Evolutionary conservation across 1,140 invertebrate species (phyloP).

Genomic region (Caerostris extrusa): DNA sequence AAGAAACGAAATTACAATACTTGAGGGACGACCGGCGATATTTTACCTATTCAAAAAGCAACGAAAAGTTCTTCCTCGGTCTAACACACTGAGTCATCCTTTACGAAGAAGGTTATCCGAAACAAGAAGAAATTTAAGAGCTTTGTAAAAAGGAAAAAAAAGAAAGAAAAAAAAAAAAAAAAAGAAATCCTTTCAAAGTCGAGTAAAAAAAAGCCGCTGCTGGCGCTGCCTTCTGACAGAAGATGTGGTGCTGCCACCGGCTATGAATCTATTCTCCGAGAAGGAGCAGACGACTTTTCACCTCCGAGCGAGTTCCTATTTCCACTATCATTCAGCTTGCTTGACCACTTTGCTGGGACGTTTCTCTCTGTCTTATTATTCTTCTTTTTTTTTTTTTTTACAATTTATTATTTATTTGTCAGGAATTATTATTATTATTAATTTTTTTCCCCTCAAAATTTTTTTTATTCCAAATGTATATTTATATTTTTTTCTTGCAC

Average conservation of each 20-base stretch:
- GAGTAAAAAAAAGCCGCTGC: slow-evolving; percentile 68
- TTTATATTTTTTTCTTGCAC: background rate
- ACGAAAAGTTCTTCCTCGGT: background rate
- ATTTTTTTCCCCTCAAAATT: background rate
- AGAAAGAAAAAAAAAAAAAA: slow-evolving; percentile 25
- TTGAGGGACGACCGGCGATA: background rate
- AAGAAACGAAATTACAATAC: background rate
- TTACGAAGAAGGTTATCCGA: background rate
- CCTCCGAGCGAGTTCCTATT: slow-evolving; percentile 47
- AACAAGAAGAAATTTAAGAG: slow-evolving; percentile 43
- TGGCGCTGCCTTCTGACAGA: slow-evolving; percentile 65
- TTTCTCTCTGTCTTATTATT: background rate
- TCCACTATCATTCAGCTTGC: slow-evolving; percentile 32
- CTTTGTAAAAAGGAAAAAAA: slow-evolving; percentile 47
- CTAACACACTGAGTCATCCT: background rate
- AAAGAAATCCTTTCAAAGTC: slow-evolving; percentile 45
- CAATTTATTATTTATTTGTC: slow-evolving; percentile 52
- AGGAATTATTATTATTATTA: background rate
- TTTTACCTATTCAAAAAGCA: background rate
- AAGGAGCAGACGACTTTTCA: slow-evolving; percentile 57
- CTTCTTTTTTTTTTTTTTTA: slow-evolving; percentile 26
- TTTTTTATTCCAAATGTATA: background rate
- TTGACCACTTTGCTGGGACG: slow-evolving; percentile 54
- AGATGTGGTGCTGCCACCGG: slow-evolving; percentile 63
- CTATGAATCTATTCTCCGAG: slow-evolving; percentile 52